Conservation (phyloP, 2,797 vertebrate species). For the Euthynnus affinis region DNA sequence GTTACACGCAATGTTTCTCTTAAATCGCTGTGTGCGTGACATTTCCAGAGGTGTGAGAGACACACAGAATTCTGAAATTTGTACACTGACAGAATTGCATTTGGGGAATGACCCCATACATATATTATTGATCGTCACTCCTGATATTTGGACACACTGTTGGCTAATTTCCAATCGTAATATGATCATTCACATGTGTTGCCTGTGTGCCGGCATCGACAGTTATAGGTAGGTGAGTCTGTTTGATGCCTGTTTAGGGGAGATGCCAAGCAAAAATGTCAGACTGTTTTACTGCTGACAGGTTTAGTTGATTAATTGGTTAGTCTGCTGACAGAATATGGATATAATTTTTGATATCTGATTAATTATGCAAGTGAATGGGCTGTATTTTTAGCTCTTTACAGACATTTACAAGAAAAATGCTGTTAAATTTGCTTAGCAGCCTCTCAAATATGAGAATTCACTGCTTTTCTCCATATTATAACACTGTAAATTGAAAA, state of each 20-base stretch:
- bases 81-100: constrained; percentile 1
- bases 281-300: background rate
- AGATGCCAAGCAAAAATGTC: background rate
- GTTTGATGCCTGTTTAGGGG: background rate
- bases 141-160: background rate
- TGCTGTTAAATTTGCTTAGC: background rate
- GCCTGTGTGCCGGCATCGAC: background rate
- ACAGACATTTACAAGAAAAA: background rate
- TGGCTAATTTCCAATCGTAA: background rate
- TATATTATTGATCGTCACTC: background rate
- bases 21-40: constrained; percentile 31
- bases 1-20: constrained; percentile 29
- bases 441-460: background rate
- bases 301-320: too few species aligned
- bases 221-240: constrained; percentile 10
- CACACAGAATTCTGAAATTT: constrained; percentile 21
- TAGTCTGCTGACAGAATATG: background rate
- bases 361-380: background rate
- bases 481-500: background rate
- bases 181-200: background rate
- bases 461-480: background rate
- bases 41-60: constrained; percentile 51
- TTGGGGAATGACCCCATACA: background rate
- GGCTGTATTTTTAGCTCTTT: background rate
- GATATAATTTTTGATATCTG: background rate